Evolutionary conservation across 2,888 invertebrate species (phyloP).

Genomic region (Tineola bisselliella): DNA sequence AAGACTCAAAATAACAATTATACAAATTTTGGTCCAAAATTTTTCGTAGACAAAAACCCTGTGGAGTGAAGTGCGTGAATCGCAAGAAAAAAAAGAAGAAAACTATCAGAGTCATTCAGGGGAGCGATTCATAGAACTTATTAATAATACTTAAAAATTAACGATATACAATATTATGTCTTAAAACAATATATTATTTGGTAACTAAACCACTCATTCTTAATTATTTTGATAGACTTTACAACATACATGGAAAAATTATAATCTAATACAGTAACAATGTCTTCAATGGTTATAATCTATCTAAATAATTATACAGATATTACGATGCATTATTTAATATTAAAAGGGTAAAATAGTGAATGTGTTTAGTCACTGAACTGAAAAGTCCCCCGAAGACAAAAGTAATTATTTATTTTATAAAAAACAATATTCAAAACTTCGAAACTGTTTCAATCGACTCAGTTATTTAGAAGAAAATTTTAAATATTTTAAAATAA

Average conservation of each 20-base stretch:
- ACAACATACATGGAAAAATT: neutral
- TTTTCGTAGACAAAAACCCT: slow-evolving; percentile 46
- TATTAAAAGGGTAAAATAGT: neutral
- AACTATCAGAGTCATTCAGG: neutral
- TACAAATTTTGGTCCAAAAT: slow-evolving; percentile 40
- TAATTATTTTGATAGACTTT: neutral
- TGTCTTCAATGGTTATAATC: neutral
- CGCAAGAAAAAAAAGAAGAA: neutral
- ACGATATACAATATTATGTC: neutral
- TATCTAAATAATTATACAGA: neutral
- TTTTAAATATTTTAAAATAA: neutral
- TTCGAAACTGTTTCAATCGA: neutral
- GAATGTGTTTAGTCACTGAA: neutral
- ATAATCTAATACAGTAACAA: neutral
- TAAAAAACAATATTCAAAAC: neutral
- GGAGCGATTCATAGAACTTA: neutral
- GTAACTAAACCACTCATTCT: neutral
- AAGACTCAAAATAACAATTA: slow-evolving; percentile 12
- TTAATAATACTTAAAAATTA: neutral
- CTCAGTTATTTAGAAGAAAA: neutral
- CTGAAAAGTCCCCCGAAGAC: neutral
- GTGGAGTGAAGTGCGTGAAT: slow-evolving; percentile 24
- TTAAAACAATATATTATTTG: neutral
- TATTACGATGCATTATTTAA: neutral
- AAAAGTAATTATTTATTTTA: neutral